These are phyloP conservation scores for Prietella phreatophila DNA, from an alignment of 2,113 vertebrate genomes.

Conservation along the genomic window DNA sequence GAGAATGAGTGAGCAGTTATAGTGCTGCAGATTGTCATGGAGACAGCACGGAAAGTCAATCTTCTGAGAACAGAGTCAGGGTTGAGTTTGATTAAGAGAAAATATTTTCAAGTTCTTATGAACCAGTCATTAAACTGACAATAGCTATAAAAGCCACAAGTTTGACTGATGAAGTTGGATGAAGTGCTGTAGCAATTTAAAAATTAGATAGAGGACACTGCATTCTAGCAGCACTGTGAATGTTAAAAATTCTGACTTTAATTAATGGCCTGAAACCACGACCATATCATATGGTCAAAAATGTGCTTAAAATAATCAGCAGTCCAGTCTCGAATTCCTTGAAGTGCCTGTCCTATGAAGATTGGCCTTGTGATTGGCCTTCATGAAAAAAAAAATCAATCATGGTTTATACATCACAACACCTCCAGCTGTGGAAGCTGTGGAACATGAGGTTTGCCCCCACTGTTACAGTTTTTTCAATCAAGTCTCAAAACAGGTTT, in stretches of 20 bases:
- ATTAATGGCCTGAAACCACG: background rate
- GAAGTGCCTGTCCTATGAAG: background rate
- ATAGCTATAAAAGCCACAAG: background rate
- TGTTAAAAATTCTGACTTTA: background rate
- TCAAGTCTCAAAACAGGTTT: background rate
- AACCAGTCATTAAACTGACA: background rate
- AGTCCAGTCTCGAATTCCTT: background rate
- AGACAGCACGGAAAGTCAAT: background rate
- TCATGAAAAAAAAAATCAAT: background rate
- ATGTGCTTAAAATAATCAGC: background rate
- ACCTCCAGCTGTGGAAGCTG: background rate
- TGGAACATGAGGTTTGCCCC: background rate
- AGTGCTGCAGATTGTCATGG: background rate
- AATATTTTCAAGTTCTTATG: background rate
- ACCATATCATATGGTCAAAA: background rate
- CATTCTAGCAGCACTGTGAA: background rate
- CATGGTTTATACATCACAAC: background rate
- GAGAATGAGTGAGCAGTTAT: slow-evolving; percentile 4
- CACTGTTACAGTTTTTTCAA: background rate
- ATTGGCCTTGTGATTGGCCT: background rate
- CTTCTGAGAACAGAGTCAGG: slow-evolving; percentile 13
- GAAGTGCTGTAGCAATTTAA: background rate
- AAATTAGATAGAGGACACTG: background rate
- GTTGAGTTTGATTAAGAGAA: background rate
- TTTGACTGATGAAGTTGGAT: slow-evolving; percentile 1